Percentiles rank a stretch among this genome's conserved stretches.
Conservation (phyloP, 2,888 invertebrate genomes). For the Microctonus brassicae region DNA sequence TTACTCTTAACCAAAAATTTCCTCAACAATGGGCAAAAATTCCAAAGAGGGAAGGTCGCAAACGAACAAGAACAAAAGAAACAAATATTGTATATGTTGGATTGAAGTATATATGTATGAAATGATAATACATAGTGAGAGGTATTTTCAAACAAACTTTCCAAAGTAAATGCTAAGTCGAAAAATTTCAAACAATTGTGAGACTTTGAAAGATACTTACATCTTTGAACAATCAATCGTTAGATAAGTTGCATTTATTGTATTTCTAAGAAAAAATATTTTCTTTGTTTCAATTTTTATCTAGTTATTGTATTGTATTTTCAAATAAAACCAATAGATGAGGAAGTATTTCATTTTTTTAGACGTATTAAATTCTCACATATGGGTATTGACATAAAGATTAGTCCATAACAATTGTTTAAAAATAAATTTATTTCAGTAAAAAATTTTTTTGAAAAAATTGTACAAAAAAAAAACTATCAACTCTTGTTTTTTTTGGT, state of each 20-base stretch:
- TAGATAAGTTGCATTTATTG: conserved; percentile 2
- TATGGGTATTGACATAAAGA: no score
- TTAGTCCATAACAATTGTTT: no score
- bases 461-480: no score
- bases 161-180: conserved; percentile 22
- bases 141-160: conserved; percentile 23
- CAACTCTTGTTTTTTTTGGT: no score
- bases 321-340: background rate
- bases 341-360: no score
- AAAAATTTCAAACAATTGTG: conserved; percentile 30
- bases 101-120: background rate
- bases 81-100: background rate
- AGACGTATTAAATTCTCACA: no score
- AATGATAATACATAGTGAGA: background rate
- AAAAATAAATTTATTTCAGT: no score
- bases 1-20: conserved; percentile 21
- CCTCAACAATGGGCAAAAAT: background rate
- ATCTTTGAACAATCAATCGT: conserved; percentile 42
- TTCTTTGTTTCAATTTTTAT: conserved; percentile 2
- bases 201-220: conserved; percentile 30
- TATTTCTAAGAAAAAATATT: background rate
- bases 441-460: no score
- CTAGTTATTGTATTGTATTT: background rate
- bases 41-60: background rate
- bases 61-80: background rate